These are phyloP conservation scores for Caradrina clavipalpis DNA, from an alignment of 2,888 invertebrate genomes.

Conservation along the genomic window DNA sequence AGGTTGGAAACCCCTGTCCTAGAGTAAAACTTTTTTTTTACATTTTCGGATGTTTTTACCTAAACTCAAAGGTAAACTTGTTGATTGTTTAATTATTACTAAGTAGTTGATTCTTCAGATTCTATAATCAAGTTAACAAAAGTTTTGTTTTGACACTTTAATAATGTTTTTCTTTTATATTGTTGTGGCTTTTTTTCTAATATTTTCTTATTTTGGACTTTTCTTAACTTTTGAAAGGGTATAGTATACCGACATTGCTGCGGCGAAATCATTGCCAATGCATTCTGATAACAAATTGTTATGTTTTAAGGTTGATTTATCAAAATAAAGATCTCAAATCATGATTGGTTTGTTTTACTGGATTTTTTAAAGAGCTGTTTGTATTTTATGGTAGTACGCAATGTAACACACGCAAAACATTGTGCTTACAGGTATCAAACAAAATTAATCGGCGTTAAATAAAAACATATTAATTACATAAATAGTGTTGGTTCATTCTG, in stretches of 20 bases:
- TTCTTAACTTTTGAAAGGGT: constrained; percentile 1
- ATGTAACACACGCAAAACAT: too few relatives aligned
- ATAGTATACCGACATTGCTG: constrained; percentile 10
- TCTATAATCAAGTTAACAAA: constrained; percentile 49
- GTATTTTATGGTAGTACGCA: too few relatives aligned
- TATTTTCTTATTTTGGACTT: neutral
- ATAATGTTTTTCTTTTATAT: constrained; percentile 12
- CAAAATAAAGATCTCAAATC: constrained; percentile 49
- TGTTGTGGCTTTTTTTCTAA: constrained; percentile 2
- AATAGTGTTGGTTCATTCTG: too few relatives aligned
- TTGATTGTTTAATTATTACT: constrained; percentile 16
- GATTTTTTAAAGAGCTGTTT: neutral
- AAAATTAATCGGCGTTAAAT: too few relatives aligned
- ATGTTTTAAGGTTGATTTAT: constrained; percentile 64
- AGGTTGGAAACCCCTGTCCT: too few relatives aligned
- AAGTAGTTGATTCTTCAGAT: constrained; percentile 51
- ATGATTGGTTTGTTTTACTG: constrained; percentile 11
- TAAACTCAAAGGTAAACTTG: neutral
- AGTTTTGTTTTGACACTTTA: constrained; percentile 28
- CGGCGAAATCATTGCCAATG: constrained; percentile 54
- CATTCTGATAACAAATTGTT: constrained; percentile 52
- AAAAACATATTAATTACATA: too few relatives aligned
- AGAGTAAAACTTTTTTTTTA: neutral
- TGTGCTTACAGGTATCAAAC: too few relatives aligned
- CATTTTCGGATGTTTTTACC: neutral